A percentile compares a stretch with the other conserved stretches of the same genome.
These are phyloP conservation scores for Eilema griseolum DNA, from an alignment of 2,888 invertebrate species.

Conservation along the genomic window DNA sequence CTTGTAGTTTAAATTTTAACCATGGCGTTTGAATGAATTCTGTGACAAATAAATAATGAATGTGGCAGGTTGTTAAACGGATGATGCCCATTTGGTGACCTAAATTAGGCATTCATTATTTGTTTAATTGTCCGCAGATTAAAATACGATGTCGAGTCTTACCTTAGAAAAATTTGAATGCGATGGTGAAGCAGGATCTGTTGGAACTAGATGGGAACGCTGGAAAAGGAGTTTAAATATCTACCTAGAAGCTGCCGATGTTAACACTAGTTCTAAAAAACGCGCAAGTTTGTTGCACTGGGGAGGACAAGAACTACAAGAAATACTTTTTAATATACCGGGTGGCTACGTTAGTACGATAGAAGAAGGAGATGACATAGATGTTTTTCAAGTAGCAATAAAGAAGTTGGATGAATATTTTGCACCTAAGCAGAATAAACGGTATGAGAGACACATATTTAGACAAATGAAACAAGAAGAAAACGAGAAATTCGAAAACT, in stretches of 20 bases:
- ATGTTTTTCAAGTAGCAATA: conserved; percentile 1
- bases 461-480: conserved; percentile 20
- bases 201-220: conserved; percentile 20
- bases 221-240: conserved; percentile 20
- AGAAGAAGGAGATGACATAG: neutral
- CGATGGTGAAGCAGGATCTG: conserved; percentile 19
- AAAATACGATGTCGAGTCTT: too few species aligned
- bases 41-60: too few species aligned
- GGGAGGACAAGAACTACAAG: conserved; percentile 19
- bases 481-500: conserved; percentile 24
- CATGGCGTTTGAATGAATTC: too few species aligned
- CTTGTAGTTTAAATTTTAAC: too few species aligned
- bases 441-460: conserved; percentile 22
- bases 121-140: too few species aligned
- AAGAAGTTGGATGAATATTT: too few species aligned
- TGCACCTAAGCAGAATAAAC: conserved; percentile 16
- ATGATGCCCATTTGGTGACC: too few species aligned
- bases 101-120: conserved; percentile 5
- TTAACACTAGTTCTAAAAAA: neutral
- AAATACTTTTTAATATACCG: conserved; percentile 10
- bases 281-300: conserved; percentile 15
- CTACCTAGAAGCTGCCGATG: conserved; percentile 18
- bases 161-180: conserved; percentile 19
- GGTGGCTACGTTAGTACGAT: too few species aligned
- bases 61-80: too few species aligned